Evolutionary conservation across 2,113 vertebrate species (phyloP).

Genomic region (Trichechus manatus): DNA sequence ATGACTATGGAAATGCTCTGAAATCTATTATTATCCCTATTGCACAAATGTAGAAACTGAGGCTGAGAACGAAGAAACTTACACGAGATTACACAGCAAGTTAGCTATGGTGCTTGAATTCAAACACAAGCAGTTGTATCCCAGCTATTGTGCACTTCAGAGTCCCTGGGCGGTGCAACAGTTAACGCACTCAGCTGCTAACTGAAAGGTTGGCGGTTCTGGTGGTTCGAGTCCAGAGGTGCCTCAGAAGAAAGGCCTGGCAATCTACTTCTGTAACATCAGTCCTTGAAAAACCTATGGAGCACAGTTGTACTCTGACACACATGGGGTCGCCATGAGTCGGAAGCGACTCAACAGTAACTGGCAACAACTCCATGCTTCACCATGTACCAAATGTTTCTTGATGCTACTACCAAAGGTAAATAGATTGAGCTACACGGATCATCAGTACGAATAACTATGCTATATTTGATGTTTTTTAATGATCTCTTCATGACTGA

Average conservation of each 20-base stretch:
- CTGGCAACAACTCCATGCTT: background rate
- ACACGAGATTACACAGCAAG: background rate
- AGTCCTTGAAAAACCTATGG: too few species aligned
- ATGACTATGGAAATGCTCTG: background rate
- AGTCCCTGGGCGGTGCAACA: too few species aligned
- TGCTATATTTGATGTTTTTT: background rate
- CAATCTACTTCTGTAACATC: too few species aligned
- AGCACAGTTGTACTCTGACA: too few species aligned
- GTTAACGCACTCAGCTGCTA: too few species aligned
- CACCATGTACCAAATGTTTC: fast-evolving
- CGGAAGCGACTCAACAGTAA: too few species aligned
- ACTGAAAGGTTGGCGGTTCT: too few species aligned
- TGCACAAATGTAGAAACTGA: background rate
- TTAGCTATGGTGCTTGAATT: background rate
- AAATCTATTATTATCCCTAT: background rate
- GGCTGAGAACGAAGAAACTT: background rate
- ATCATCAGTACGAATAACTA: background rate
- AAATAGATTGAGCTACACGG: background rate
- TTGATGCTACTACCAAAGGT: background rate
- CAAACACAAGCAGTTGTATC: background rate
- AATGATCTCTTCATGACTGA: background rate
- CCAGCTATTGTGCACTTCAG: too few species aligned
- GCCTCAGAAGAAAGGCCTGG: too few species aligned
- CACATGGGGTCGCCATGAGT: too few species aligned
- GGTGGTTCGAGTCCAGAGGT: too few species aligned